Conservation (phyloP, 2,797 vertebrate species). For the Leuciscus waleckii region DNA sequence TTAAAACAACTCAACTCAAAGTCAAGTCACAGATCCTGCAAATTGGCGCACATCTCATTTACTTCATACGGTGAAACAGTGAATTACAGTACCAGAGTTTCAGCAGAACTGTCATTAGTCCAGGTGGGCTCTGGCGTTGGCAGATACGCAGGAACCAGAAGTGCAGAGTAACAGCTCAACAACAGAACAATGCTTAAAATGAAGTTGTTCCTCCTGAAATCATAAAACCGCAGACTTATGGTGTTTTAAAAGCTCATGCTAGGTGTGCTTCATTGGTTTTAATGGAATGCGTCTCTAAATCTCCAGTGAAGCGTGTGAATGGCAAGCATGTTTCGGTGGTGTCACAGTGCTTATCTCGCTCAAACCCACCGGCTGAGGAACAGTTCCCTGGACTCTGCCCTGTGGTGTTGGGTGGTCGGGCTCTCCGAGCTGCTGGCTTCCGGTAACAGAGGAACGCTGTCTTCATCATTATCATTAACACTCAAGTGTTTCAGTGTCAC, state of each 20-base stretch:
- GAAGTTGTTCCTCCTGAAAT: slow-evolving; percentile 71
- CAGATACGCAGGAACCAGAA: slow-evolving; percentile 79
- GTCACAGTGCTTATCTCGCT: background rate
- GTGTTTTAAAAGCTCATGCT: background rate
- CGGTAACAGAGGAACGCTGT: slow-evolving; percentile 63
- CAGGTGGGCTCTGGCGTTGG: slow-evolving; percentile 48
- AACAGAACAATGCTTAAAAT: slow-evolving; percentile 73
- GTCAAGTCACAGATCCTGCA: background rate
- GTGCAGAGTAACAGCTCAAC: slow-evolving; percentile 73
- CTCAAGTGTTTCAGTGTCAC: slow-evolving; percentile 71
- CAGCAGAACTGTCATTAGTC: slow-evolving; percentile 58
- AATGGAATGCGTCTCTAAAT: slow-evolving; percentile 9
- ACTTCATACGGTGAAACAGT: background rate
- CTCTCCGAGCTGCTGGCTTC: slow-evolving; percentile 56
- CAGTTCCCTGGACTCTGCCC: slow-evolving; percentile 62
- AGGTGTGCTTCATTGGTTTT: background rate
- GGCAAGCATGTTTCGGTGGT: background rate
- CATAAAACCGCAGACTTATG: background rate
- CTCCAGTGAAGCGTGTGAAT: background rate
- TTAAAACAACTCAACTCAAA: too few relatives aligned
- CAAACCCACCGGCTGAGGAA: slow-evolving; percentile 72
- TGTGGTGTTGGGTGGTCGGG: slow-evolving; percentile 50
- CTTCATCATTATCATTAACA: slow-evolving; percentile 64
- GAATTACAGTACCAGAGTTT: slow-evolving; percentile 65
- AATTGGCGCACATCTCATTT: background rate